These are phyloP conservation scores for Anguilla marmorata DNA, from an alignment of 2,797 vertebrate species.

Conservation along the genomic window DNA sequence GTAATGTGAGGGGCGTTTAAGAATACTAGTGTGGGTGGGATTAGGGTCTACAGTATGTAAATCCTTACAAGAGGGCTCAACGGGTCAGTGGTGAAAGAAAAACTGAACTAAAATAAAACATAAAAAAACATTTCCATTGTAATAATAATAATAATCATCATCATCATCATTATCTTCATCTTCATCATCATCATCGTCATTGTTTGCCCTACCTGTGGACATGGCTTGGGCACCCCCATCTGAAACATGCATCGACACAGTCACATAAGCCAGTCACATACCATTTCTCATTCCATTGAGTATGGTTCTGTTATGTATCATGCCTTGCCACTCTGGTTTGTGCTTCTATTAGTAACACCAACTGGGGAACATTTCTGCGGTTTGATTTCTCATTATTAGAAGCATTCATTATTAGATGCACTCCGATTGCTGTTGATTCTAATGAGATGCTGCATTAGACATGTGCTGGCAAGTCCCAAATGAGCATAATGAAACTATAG, in stretches of 20 bases:
- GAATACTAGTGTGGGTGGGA: no score
- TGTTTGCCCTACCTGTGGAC: constrained; percentile 62
- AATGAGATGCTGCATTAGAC: neutral
- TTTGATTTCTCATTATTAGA: neutral
- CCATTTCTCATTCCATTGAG: neutral
- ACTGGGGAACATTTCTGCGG: neutral
- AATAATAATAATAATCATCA: neutral
- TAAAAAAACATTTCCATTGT: neutral
- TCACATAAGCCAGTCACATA: neutral
- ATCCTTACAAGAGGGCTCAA: no score
- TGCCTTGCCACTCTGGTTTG: neutral
- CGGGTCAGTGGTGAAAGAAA: neutral
- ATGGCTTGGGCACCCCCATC: constrained; percentile 61
- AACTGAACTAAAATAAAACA: neutral
- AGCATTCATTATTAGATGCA: neutral
- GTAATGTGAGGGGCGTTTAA: neutral
- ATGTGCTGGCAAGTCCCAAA: neutral
- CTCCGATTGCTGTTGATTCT: neutral
- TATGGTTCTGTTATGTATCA: neutral
- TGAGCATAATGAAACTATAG: neutral
- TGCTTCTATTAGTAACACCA: neutral
- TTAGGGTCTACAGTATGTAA: neutral
- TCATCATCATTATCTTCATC: neutral
- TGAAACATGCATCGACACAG: constrained; percentile 40
- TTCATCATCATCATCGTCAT: neutral